phyloP scores from a whole-genome alignment of 2,113 vertebrate species.

The Brachypteracias leptosomus region DNA sequence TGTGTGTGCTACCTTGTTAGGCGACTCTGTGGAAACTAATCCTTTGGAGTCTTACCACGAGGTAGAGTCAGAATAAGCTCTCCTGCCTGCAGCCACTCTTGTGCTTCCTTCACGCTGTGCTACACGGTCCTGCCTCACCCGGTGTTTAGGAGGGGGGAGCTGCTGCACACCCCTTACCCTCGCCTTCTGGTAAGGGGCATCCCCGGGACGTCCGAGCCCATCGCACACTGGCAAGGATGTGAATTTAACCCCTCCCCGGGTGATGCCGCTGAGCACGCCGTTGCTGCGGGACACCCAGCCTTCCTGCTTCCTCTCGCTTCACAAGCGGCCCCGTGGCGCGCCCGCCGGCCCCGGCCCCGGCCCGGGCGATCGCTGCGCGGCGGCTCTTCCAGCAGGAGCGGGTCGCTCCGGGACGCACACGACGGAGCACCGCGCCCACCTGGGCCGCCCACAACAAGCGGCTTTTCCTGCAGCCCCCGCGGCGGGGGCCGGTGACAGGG shows the following conservation, averaged over 20 bases:
- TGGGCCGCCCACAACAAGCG: background rate
- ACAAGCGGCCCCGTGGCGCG: background rate
- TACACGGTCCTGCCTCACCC: fast-evolving
- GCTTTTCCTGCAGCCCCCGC: background rate
- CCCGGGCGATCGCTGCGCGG: background rate
- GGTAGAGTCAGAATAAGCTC: background rate
- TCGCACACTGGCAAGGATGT: fast-evolving
- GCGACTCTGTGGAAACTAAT: background rate
- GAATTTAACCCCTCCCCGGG: background rate
- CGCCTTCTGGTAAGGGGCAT: fast-evolving
- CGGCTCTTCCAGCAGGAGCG: fast-evolving
- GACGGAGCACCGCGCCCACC: background rate
- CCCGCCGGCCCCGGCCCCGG: background rate
- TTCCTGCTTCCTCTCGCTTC: fast-evolving
- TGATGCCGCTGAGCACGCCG: no score
- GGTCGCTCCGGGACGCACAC: background rate
- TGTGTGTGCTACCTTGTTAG: background rate
- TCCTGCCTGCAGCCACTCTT: no score
- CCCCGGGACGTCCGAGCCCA: fast-evolving
- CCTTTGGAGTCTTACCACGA: background rate
- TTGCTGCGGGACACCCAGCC: fast-evolving
- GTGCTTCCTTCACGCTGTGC: background rate
- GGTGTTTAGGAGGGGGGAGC: no score
- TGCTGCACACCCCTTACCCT: background rate
- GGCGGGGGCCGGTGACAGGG: fast-evolving